Conservation (phyloP, 1,140 invertebrate genomes). For the Lucilia cuprina region DNA sequence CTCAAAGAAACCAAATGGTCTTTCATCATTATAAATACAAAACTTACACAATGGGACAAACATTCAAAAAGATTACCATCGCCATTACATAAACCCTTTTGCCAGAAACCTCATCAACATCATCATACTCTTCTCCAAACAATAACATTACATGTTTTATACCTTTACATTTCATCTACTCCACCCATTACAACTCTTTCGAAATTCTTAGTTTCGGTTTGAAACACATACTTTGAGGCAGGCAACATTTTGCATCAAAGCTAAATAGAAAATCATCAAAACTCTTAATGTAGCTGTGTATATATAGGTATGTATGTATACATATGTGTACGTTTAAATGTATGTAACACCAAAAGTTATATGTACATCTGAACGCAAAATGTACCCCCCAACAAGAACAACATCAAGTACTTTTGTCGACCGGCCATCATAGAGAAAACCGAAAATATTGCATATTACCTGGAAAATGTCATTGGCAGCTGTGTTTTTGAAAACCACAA, state of each 20-base stretch:
- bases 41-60: neutral
- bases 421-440: neutral
- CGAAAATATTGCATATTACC: slow-evolving; percentile 11
- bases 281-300: too few relatives aligned
- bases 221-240: neutral
- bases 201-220: neutral
- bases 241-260: neutral
- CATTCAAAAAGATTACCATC: neutral
- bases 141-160: neutral
- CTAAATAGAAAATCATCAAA: neutral
- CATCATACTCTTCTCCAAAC: neutral
- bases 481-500: slow-evolving; percentile 17
- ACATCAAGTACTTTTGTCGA: slow-evolving; percentile 6
- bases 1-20: slow-evolving; percentile 13
- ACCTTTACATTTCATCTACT: neutral
- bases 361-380: neutral
- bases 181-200: neutral
- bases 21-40: slow-evolving; percentile 8
- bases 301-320: too few relatives aligned
- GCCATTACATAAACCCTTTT: neutral
- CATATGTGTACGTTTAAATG: too few relatives aligned
- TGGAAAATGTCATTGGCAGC: slow-evolving; percentile 16
- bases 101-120: neutral
- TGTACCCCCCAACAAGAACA: neutral
- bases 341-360: too few relatives aligned